Conservation (phyloP, 2,888 invertebrate species). For the Amiota communis region DNA sequence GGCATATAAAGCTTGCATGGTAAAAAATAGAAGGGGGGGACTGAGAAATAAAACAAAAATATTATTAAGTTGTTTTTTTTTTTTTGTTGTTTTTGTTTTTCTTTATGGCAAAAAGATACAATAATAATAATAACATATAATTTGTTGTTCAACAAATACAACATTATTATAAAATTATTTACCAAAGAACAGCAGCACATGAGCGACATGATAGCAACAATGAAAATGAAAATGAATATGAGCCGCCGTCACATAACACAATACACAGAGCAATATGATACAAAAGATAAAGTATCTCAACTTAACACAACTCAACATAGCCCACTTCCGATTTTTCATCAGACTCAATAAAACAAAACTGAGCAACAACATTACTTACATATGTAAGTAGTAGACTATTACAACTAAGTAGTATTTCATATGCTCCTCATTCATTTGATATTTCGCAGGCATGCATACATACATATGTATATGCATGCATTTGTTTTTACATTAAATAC, state of each 20-base stretch:
- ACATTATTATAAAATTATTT: constrained; percentile 67
- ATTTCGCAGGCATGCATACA: too few relatives aligned
- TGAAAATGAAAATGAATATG: constrained; percentile 30
- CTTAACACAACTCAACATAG: neutral
- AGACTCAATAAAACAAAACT: neutral
- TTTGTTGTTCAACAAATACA: constrained; percentile 54
- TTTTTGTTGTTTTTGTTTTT: neutral
- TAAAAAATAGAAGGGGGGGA: too few relatives aligned
- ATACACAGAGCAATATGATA: constrained; percentile 37
- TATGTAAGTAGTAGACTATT: too few relatives aligned
- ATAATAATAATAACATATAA: too few relatives aligned
- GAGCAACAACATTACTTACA: constrained; percentile 34
- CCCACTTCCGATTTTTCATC: constrained; percentile 4
- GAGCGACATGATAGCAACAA: constrained; percentile 51
- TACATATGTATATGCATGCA: too few relatives aligned
- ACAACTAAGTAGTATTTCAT: too few relatives aligned
- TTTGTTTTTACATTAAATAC: too few relatives aligned
- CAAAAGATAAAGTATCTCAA: constrained; percentile 35
- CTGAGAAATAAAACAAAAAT: neutral
- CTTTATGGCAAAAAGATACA: neutral
- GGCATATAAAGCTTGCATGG: too few relatives aligned
- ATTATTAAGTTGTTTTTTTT: neutral
- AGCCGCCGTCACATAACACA: constrained; percentile 25
- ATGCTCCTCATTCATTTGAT: too few relatives aligned
- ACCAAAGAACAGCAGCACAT: constrained; percentile 66